A percentile compares a stretch with the other conserved stretches of the same genome.
Evolutionary conservation across 1,140 invertebrate genomes (phyloP).

Genomic region (Rhopalosiphum maidis): DNA sequence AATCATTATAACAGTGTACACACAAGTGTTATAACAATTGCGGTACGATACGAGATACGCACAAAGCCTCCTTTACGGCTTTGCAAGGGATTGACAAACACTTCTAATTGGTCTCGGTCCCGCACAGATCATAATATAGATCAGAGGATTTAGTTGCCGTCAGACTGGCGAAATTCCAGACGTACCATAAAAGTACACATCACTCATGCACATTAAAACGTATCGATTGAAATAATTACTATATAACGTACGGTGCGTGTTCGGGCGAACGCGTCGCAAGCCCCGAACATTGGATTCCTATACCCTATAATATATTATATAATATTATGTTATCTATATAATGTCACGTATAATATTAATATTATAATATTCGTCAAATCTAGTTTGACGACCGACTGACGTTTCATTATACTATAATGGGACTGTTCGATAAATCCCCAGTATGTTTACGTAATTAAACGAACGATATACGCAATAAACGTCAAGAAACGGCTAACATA

Average conservation of each 20-base stretch:
- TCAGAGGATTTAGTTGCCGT: too few relatives aligned
- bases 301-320: background rate
- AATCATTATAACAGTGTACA: too few relatives aligned
- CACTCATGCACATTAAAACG: background rate
- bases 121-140: too few relatives aligned
- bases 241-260: background rate
- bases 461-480: constrained; percentile 41
- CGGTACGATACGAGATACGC: too few relatives aligned
- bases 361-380: constrained; percentile 27
- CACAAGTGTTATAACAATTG: too few relatives aligned
- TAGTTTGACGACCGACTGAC: background rate
- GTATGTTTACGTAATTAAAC: constrained; percentile 33
- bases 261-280: background rate
- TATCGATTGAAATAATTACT: background rate
- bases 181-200: background rate
- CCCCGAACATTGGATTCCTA: background rate
- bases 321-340: background rate
- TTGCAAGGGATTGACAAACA: too few relatives aligned
- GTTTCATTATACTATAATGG: background rate
- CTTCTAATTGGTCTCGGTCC: too few relatives aligned
- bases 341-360: background rate
- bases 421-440: constrained; percentile 9
- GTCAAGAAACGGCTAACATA: background rate
- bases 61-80: too few relatives aligned
- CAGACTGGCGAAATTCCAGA: background rate